phyloP scores from a whole-genome alignment of 1,140 invertebrate species.

The Spodoptera litura region DNA sequence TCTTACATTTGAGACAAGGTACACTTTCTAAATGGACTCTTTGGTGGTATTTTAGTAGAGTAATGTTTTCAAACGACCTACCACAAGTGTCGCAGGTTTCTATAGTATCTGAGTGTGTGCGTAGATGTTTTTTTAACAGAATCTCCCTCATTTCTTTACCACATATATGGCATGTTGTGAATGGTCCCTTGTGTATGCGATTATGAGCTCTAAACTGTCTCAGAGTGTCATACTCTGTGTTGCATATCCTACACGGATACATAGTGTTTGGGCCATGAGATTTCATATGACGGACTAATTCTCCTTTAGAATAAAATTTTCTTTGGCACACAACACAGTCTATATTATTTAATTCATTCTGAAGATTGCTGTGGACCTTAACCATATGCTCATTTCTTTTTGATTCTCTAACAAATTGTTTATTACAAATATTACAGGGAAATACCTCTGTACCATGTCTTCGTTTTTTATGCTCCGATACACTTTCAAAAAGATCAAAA shows the following conservation, averaged over 20 bases:
- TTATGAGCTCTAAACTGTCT: conserved; percentile 24
- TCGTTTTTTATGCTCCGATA: conserved; percentile 46
- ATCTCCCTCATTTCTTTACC: conserved; percentile 27
- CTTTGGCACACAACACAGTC: conserved; percentile 57
- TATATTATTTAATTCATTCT: conserved; percentile 46
- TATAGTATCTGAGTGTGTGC: conserved; percentile 28
- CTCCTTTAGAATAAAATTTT: conserved; percentile 9
- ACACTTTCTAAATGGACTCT: conserved; percentile 50
- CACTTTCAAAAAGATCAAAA: conserved; percentile 49
- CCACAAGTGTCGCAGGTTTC: conserved; percentile 55
- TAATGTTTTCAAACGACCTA: conserved; percentile 42
- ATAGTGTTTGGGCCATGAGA: neutral
- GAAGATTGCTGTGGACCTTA: conserved; percentile 51
- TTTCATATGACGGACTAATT: conserved; percentile 19
- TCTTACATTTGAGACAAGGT: conserved; percentile 50
- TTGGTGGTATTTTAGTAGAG: conserved; percentile 44
- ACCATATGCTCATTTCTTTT: conserved; percentile 55
- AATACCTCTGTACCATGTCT: conserved; percentile 48
- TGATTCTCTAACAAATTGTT: conserved; percentile 45
- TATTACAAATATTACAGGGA: conserved; percentile 54
- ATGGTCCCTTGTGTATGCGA: neutral
- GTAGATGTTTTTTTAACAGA: conserved; percentile 26
- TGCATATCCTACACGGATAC: conserved; percentile 19
- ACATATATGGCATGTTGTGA: conserved; percentile 8
- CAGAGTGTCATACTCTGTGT: conserved; percentile 47